Evolutionary conservation across 2,888 invertebrate species (phyloP).

Genomic region (Hoplodrina ambigua): DNA sequence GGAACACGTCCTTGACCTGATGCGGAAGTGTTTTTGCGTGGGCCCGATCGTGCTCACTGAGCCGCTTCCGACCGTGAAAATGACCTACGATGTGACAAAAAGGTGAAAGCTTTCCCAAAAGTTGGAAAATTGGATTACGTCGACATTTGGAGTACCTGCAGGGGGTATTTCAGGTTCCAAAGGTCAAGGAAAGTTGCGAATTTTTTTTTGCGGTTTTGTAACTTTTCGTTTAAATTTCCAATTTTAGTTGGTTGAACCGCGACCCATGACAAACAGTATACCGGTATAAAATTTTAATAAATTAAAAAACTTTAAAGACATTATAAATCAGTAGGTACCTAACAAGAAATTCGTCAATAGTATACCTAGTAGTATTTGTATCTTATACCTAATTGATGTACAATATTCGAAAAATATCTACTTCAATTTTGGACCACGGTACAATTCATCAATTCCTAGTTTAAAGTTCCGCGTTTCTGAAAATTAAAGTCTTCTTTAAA

Average conservation of each 20-base stretch:
- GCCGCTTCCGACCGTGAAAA: conserved; percentile 50
- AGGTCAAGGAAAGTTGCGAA: conserved; percentile 8
- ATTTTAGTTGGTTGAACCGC: neutral
- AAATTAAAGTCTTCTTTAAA: too few species aligned
- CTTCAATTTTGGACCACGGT: too few species aligned
- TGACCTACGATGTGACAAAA: conserved; percentile 47
- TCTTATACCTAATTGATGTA: too few species aligned
- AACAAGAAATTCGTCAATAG: too few species aligned
- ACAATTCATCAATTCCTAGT: too few species aligned
- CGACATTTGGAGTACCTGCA: conserved; percentile 7
- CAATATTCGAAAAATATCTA: too few species aligned
- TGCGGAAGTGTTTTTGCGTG: conserved; percentile 67
- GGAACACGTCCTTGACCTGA: conserved; percentile 72
- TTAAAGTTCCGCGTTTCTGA: too few species aligned
- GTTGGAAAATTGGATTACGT: conserved; percentile 35
- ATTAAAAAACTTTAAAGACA: too few species aligned
- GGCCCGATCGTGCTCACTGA: conserved; percentile 34
- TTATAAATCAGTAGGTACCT: too few species aligned
- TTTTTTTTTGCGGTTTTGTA: neutral
- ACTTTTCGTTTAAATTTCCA: conserved; percentile 3
- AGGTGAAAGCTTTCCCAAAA: conserved; percentile 36
- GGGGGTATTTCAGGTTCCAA: conserved; percentile 10
- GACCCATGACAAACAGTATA: too few species aligned
- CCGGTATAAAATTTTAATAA: too few species aligned
- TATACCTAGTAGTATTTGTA: too few species aligned